Conservation (phyloP, 2,113 vertebrate species). For the Periophthalmodon schlosseri region DNA sequence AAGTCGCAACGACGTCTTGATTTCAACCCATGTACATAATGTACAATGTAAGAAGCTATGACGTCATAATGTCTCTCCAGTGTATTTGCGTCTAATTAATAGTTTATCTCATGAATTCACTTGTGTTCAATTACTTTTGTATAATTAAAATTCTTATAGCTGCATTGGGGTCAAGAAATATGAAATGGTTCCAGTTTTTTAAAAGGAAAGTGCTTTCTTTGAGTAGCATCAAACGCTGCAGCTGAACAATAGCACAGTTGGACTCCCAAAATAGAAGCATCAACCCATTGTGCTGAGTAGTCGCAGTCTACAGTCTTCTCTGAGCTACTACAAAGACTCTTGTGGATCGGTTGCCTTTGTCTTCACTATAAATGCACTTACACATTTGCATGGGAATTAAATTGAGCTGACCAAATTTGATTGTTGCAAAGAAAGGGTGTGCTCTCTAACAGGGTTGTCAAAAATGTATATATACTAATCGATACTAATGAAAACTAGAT, state of each 20-base stretch:
- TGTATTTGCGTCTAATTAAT: neutral
- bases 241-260: slow-evolving; percentile 1
- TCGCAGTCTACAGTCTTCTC: neutral
- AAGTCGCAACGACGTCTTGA: too few relatives aligned
- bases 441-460: too few relatives aligned
- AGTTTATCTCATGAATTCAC: neutral
- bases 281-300: neutral
- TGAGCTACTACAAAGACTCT: neutral
- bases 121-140: neutral
- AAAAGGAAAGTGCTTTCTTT: neutral
- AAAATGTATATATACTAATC: neutral
- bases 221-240: slow-evolving; percentile 5
- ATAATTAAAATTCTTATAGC: too few relatives aligned
- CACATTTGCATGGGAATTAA: neutral
- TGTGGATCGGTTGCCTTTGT: neutral
- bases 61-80: too few relatives aligned
- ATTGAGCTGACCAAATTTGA: neutral
- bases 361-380: neutral
- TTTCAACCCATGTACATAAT: too few relatives aligned
- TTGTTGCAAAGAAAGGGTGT: neutral
- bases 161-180: neutral
- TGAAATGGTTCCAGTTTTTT: neutral
- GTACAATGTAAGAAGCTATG: too few relatives aligned
- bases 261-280: slow-evolving; percentile 12
- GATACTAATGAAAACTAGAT: too few relatives aligned